phyloP scores from a whole-genome alignment of 2,888 invertebrate species.

The Archips xylosteana region DNA sequence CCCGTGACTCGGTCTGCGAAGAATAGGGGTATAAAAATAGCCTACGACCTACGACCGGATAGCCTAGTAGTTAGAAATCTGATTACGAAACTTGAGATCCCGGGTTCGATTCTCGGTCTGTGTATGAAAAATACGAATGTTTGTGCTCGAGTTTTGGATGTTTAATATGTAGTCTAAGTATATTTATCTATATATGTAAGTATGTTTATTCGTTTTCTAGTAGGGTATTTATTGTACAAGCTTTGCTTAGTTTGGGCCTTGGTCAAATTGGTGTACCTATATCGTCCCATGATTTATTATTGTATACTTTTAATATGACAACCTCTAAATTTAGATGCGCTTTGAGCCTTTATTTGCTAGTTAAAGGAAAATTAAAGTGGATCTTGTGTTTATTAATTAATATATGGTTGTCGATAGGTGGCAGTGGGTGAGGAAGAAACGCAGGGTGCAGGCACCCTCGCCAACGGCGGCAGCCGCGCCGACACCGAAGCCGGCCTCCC shows the following conservation, averaged over 20 bases:
- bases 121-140: too few species aligned
- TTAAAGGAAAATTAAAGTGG: background rate
- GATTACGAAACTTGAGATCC: too few species aligned
- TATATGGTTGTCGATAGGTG: conserved; percentile 26
- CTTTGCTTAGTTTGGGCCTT: background rate
- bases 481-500: conserved; percentile 47
- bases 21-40: too few species aligned
- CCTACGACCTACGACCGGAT: too few species aligned
- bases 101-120: too few species aligned
- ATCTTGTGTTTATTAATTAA: background rate
- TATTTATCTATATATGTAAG: too few species aligned
- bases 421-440: conserved; percentile 45
- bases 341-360: background rate
- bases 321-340: background rate
- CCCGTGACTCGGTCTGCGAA: too few species aligned
- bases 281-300: background rate
- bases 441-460: conserved; percentile 54
- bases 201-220: too few species aligned
- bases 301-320: background rate
- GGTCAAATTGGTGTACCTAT: background rate
- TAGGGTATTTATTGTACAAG: too few species aligned
- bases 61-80: too few species aligned
- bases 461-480: conserved; percentile 51
- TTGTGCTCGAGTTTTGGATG: too few species aligned
- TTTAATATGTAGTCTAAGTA: too few species aligned